phyloP scores from a whole-genome alignment of 92 coral and sea anemone genomes.

The Zoanthus sociatus region DNA sequence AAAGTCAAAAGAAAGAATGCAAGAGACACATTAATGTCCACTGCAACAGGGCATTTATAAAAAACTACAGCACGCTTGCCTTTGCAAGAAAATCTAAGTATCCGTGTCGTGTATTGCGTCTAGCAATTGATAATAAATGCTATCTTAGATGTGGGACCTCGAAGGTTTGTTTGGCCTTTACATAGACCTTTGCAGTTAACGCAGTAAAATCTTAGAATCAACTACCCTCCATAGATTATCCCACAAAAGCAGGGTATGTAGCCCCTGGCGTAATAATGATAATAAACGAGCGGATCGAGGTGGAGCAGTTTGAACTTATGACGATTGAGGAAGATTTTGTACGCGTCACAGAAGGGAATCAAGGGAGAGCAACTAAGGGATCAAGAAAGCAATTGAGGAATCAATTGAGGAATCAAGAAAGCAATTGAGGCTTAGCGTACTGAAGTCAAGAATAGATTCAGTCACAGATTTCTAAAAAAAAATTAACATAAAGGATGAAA shows the following conservation, averaged over 20 bases:
- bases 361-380: background rate
- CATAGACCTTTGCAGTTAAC: conserved; percentile 56
- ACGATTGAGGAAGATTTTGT: conserved; percentile 41
- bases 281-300: conserved; percentile 37
- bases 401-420: background rate
- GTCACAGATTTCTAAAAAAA: conserved; percentile 8
- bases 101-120: background rate
- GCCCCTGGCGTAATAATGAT: conserved; percentile 26
- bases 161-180: conserved; percentile 65
- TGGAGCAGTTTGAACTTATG: conserved; percentile 41
- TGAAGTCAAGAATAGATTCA: conserved; percentile 25
- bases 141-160: conserved; percentile 58
- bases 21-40: conserved; percentile 8
- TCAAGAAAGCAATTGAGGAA: too few relatives aligned
- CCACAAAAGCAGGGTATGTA: conserved; percentile 32
- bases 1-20: conserved; percentile 15
- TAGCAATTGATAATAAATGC: conserved; percentile 39
- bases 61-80: conserved; percentile 58
- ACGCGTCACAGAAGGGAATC: conserved; percentile 39
- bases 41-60: conserved; percentile 54
- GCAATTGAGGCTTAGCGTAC: background rate
- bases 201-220: conserved; percentile 20
- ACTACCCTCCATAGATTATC: conserved; percentile 47
- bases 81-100: conserved; percentile 32
- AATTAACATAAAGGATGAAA: background rate